Base-by-base conservation (phyloP, 2,797 vertebrate genomes). In the Chloroceryle inda region DNA sequence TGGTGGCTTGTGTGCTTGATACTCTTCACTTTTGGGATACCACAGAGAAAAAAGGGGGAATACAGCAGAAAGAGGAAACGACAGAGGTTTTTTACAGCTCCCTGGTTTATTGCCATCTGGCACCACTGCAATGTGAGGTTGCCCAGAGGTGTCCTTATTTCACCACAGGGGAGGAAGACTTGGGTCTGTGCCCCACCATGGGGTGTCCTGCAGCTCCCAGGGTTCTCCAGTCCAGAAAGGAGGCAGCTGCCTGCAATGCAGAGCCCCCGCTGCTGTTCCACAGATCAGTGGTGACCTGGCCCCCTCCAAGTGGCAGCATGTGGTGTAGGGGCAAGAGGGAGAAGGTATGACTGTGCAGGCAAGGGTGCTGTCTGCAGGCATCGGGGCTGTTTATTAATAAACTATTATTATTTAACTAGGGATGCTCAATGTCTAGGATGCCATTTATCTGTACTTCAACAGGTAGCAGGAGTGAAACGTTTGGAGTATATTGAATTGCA, bases 281-380 rank as follows among this genome's bases (percentile, higher is more conserved):
- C 13, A 26, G 15, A 14, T 9, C 0, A 0, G n/a, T 13, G 16
- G n/a, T 9, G 29, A 35, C n/a, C 10, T 1, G 2, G 7, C 29
- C 13, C 31, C 29, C n/a, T 75, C 71, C 9, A 24, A 23, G 64
- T 49, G 37, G 20, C 55, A 72, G 71, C 23, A 29, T 0, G 0
- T 31, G 52, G 29, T 11, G 2, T 4, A 12, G n/a, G 42, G 20
- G 6, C 4, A 9, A 38, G 76, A 62, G 42, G 31, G 9, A 33
- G 44, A 76, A 50, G 27, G 35, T 27, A 63, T 1, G 10, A 21
- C 23, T 3, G 2, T 2, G 5, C 0, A 1, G 35, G 29, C 42
- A 58, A 59, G 71, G 47, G 44, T 52, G 27, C 20, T 59, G 17
- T 47, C 27, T 61, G 72, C 4, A 10, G 64, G 26, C 37, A 37